phyloP scores from a whole-genome alignment of 30 jellyfish, hydroid and myxozoan species.

The Turritopsis dohrnii region DNA sequence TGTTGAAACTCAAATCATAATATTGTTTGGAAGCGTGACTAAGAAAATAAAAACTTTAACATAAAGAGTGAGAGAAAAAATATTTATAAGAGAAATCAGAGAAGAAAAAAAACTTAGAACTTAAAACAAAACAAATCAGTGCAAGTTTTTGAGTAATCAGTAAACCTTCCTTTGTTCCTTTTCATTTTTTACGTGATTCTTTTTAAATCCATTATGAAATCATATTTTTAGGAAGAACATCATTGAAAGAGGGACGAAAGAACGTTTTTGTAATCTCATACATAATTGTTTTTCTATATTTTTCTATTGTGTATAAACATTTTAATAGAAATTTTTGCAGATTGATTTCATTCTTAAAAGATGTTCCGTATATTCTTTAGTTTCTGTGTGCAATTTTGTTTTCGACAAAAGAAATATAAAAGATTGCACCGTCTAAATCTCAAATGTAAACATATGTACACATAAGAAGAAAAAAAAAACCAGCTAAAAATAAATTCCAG shows the following conservation, averaged over 20 bases:
- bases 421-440: not conserved
- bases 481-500: slow-evolving; percentile 7
- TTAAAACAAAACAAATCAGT: not conserved
- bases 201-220: not conserved
- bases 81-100: not conserved
- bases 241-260: not conserved
- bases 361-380: not conserved
- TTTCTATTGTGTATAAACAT: not conserved
- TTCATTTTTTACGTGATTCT: not conserved
- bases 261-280: not conserved
- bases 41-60: not conserved
- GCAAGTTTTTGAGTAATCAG: not conserved
- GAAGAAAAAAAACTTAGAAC: not conserved
- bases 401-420: not conserved
- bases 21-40: not conserved
- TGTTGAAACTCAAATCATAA: not conserved
- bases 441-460: slow-evolving; percentile 1
- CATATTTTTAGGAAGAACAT: not conserved
- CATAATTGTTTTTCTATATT: no score
- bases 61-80: not conserved
- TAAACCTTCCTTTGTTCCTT: not conserved
- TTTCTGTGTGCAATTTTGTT: not conserved
- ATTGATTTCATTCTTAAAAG: not conserved
- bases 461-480: not conserved
- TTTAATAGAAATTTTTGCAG: not conserved